A percentile compares a stretch with the other conserved stretches of the same genome.
Evolutionary conservation across 2,113 vertebrate species (phyloP).

Genomic region (Macheiramphus alcinus): DNA sequence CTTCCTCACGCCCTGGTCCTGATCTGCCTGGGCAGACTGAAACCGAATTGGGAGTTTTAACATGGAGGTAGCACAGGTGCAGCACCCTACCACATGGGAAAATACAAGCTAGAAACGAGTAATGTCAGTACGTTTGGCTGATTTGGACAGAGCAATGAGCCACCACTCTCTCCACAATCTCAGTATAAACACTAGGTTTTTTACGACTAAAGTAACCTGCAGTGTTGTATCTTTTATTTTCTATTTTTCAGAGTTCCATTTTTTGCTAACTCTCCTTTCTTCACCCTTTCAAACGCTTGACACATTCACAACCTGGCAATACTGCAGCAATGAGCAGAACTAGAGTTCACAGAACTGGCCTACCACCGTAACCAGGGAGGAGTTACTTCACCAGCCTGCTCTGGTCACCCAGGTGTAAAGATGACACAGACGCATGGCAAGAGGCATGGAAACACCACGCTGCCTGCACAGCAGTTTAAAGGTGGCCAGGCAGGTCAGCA

Average conservation of each 20-base stretch:
- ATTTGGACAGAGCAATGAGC: not conserved
- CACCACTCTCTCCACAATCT: not conserved
- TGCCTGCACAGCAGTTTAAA: not conserved
- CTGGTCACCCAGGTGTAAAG: not conserved
- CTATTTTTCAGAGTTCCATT: not conserved
- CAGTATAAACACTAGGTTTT: not conserved
- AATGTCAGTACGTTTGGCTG: not conserved
- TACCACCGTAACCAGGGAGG: not conserved
- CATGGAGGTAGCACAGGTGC: accelerated
- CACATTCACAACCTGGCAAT: not conserved
- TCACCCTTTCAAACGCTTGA: not conserved
- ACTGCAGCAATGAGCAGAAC: not conserved
- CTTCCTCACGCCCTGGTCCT: not conserved
- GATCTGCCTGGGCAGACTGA: not conserved
- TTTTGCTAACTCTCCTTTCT: not conserved
- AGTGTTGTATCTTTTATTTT: not conserved
- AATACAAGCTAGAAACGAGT: accelerated
- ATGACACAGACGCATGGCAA: accelerated
- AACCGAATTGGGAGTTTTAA: not conserved
- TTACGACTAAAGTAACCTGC: not conserved
- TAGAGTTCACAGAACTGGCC: not conserved
- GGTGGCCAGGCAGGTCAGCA: not conserved
- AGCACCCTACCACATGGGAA: not conserved
- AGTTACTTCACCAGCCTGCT: not conserved
- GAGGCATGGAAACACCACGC: not conserved